Evolutionary conservation across 2,797 vertebrate genomes (phyloP).

Genomic region (Sternotherus odoratus): DNA sequence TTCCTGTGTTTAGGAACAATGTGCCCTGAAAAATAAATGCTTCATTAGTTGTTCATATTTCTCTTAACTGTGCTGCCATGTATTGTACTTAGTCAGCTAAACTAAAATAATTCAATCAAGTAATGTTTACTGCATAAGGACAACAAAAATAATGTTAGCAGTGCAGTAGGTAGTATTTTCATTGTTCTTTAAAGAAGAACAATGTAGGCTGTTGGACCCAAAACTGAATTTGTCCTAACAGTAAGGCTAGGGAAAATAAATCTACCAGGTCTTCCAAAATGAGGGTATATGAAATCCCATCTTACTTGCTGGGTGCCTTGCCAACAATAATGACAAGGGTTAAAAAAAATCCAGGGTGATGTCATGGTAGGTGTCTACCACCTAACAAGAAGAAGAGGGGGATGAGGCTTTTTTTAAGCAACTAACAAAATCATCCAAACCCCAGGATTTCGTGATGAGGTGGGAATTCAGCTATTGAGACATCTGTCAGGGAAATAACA

Average conservation of each 20-base stretch:
- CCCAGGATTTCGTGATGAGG: background rate
- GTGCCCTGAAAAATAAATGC: slow-evolving; percentile 39
- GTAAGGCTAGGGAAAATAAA: background rate
- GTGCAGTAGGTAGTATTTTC: background rate
- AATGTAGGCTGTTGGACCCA: background rate
- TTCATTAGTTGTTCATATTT: background rate
- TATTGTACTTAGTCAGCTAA: background rate
- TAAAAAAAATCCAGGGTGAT: background rate
- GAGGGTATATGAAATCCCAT: rapidly evolving
- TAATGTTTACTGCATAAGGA: slow-evolving; percentile 36
- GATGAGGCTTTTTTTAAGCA: background rate
- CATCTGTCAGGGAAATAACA: background rate
- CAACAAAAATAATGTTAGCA: background rate
- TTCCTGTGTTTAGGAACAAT: slow-evolving; percentile 74
- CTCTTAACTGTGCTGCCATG: slow-evolving; percentile 29
- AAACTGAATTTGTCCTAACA: background rate
- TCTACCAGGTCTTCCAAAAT: background rate
- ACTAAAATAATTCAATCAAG: background rate
- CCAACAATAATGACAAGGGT: background rate
- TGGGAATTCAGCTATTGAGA: background rate
- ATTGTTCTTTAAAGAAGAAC: background rate
- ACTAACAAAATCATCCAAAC: background rate
- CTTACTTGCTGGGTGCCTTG: rapidly evolving
- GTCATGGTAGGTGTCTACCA: background rate
- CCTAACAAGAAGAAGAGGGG: background rate